phyloP scores from a whole-genome alignment of 2,888 invertebrate species.

The Nymphalis polychloros region DNA sequence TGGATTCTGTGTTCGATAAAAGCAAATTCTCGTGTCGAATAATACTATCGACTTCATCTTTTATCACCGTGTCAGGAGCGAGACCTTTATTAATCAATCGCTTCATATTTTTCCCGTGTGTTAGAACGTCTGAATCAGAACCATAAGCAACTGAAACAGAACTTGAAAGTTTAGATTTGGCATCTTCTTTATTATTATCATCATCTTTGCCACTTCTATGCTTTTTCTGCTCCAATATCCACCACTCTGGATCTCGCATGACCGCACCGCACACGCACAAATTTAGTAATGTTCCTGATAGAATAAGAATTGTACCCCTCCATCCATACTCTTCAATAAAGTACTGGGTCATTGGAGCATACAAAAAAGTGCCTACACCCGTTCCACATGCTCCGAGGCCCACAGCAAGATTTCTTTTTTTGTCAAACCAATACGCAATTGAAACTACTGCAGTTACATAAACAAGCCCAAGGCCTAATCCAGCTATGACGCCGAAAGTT shows the following conservation, averaged over 20 bases:
- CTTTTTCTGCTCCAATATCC: constrained; percentile 83
- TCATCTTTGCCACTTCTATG: constrained; percentile 48
- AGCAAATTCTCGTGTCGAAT: constrained; percentile 55
- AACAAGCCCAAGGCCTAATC: constrained; percentile 90
- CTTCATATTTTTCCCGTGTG: constrained; percentile 63
- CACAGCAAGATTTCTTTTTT: constrained; percentile 91
- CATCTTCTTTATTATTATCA: constrained; percentile 48
- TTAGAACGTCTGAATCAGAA: constrained; percentile 61
- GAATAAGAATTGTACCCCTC: constrained; percentile 89
- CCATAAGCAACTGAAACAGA: constrained; percentile 75
- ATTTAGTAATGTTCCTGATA: constrained; percentile 92
- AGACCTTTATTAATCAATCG: constrained; percentile 60
- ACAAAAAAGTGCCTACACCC: constrained; percentile 93
- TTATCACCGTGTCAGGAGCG: constrained; percentile 61
- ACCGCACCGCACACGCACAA: constrained; percentile 92
- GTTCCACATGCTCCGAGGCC: constrained; percentile 94
- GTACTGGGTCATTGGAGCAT: constrained; percentile 91
- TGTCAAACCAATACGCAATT: constrained; percentile 96
- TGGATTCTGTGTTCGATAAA: constrained; percentile 49
- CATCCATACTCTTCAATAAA: constrained; percentile 91
- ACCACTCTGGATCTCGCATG: constrained; percentile 95
- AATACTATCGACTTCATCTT: constrained; percentile 62
- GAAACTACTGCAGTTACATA: constrained; percentile 95
- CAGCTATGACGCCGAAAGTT: constrained; percentile 92
- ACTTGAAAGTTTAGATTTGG: constrained; percentile 73